Base-by-base conservation (phyloP, 2,888 invertebrate genomes). In the Seira ritae region DNA sequence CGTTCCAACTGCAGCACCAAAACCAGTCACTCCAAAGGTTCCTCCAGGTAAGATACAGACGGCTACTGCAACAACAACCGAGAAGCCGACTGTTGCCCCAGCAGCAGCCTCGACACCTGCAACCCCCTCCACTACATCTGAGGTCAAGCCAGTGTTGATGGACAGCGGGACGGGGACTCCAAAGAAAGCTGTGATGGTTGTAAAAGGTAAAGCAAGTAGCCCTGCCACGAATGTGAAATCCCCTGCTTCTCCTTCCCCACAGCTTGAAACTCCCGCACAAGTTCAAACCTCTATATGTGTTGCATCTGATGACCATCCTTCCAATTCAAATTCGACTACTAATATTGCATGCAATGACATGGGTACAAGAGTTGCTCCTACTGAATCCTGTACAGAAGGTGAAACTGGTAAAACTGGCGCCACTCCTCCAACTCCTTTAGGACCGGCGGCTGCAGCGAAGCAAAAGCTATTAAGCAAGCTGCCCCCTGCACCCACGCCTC, bases 11-110 rank as follows among this genome's bases (percentile, higher is more conserved):
- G 12, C n/a, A 1, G 20, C 62, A 15, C 23, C 72, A 24, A 50
- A 65, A 71, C 72, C 80, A 17, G 42, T 8, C 15, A 15, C 20
- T 37, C 46, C 90, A 90, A 72, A 90, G 90, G 8, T 88, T 88
- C 55, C 23, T 85, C 62, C 90, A 91, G 55, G 91, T 91, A 85
- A 90, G 8, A 37, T 81, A 42, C 90, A 91, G 31, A 89, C 70
- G 89, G 92, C 92, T 82, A 93, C 93, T 90, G 92, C 93, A 90
- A 93, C 93, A 87, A 93, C 93, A 90, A 93, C 93, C 90, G 92
- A 93, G 91, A 92, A 93, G 73, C 93, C 93, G 90, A n/a, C n/a
- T n/a, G n/a, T n/a, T n/a, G n/a, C n/a, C n/a, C 92, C 66, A n/a
- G 42, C 60, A 10, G 55, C 73, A 22, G 17, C 19, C 0, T 22